Base-by-base conservation (phyloP, 2,113 vertebrate species). In the Anhinga rufa region DNA sequence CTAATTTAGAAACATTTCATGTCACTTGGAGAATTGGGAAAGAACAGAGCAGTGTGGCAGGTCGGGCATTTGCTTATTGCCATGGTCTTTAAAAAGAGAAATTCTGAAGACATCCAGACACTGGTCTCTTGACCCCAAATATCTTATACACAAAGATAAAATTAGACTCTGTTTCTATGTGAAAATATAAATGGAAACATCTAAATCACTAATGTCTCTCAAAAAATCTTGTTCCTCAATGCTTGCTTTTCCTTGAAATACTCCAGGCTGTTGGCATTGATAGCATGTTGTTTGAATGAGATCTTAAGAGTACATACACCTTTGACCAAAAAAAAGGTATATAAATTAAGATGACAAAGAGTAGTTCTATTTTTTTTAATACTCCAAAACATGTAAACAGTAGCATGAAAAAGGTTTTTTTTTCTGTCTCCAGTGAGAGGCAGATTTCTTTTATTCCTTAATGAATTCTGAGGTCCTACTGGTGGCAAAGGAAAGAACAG, bases 11-110 rank as follows among this genome's bases (percentile, higher is more conserved):
- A 88, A 34, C 10, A 34, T 9, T 75, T 54, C 17, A 20, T 34
- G 16, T 48, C 22, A 46, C 46, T 74, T 51, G 72, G 34, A 83
- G 24, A 69, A 32, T 0, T 52, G 36, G 24, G 52, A 64, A 93
- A 66, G 60, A 69, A 54, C 1, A 7, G 21, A 90, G 31, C 17
- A 49, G 29, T 0, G 0, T 68, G 51, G 12, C 36, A 83, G 51
- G 2, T 34, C 0, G 0, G 48, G 26, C 14, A 36, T 15, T 7
- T 3, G 0, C 54, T 93, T 70, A 70, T 65, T 92, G 32, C 22
- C 26, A 8, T 8, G 16, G 10, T 36, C 38, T 72, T 76, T 9
- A 75, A 65, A 78, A 38, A 51, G 29, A 34, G 5, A 60, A 62
- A 83, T 61, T 72, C 1, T 1, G 25, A 66, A 58, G 72, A 46